These are phyloP conservation scores for Bombus confusus DNA, from an alignment of 1,140 invertebrate genomes.

Conservation along the genomic window DNA sequence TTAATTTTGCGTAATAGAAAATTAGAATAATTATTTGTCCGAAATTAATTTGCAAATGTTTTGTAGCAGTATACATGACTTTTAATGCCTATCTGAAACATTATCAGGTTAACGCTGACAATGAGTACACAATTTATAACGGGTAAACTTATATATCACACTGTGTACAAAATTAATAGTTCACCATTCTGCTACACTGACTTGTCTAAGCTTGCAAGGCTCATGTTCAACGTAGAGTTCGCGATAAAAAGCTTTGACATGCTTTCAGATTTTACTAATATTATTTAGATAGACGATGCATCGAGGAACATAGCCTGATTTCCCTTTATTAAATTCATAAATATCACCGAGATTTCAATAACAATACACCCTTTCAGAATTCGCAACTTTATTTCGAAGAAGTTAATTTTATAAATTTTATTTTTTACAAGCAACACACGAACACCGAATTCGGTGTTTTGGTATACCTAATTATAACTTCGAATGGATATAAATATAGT, in stretches of 20 bases:
- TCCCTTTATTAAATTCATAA: not conserved
- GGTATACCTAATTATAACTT: not conserved
- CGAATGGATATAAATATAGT: not conserved
- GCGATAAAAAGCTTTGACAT: not conserved
- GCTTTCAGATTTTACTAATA: not conserved
- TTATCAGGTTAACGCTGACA: not conserved
- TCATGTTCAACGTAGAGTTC: not conserved
- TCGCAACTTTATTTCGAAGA: not conserved
- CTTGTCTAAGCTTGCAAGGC: not conserved
- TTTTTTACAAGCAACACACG: not conserved
- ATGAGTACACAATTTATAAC: not conserved
- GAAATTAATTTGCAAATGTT: not conserved
- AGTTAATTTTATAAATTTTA: not conserved
- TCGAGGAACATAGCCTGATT: not conserved
- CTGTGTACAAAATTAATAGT: too few species aligned
- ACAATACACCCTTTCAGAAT: not conserved
- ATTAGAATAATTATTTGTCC: not conserved
- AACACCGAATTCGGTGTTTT: not conserved
- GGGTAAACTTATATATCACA: not conserved
- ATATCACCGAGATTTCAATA: not conserved
- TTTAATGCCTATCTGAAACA: not conserved
- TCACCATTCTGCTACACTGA: too few species aligned
- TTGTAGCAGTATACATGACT: not conserved
- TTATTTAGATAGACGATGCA: not conserved
- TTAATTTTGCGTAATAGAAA: not conserved